Evolutionary conservation across 2,888 invertebrate genomes (phyloP).

Genomic region (Diadegma fenestrale): DNA sequence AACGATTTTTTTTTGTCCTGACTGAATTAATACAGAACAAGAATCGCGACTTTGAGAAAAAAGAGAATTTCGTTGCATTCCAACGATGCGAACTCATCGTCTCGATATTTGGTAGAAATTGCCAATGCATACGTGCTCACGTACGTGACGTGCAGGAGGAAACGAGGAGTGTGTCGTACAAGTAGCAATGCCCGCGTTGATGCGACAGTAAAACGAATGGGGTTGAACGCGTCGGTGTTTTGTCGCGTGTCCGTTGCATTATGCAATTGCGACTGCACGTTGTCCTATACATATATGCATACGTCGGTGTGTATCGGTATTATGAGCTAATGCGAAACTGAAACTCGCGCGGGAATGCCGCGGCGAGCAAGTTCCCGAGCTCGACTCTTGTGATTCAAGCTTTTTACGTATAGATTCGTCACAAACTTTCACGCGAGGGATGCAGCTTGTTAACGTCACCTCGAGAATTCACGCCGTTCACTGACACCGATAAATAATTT

Average conservation of each 20-base stretch:
- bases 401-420: slow-evolving; percentile 20
- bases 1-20: too few relatives aligned
- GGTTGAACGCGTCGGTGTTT: slow-evolving; percentile 47
- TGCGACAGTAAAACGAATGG: slow-evolving; percentile 35
- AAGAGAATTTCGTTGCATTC: too few relatives aligned
- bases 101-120: not conserved
- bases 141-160: slow-evolving; percentile 11
- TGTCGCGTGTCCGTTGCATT: slow-evolving; percentile 58
- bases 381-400: slow-evolving; percentile 29
- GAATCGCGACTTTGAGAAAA: too few relatives aligned
- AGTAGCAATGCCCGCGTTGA: slow-evolving; percentile 54
- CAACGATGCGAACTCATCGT: too few relatives aligned
- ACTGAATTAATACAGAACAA: too few relatives aligned
- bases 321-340: slow-evolving; percentile 51
- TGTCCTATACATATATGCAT: slow-evolving; percentile 7
- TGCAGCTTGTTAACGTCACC: slow-evolving; percentile 11
- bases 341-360: slow-evolving; percentile 35
- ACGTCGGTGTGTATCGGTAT: slow-evolving; percentile 23
- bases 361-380: slow-evolving; percentile 29
- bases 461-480: slow-evolving; percentile 43
- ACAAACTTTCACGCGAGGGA: slow-evolving; percentile 11
- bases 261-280: slow-evolving; percentile 48
- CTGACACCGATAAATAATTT: slow-evolving; percentile 31
- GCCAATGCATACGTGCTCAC: not conserved
- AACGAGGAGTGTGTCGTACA: not conserved